phyloP scores from a whole-genome alignment of 2,888 invertebrate genomes.

The Hirtodrosophila trivittata region DNA sequence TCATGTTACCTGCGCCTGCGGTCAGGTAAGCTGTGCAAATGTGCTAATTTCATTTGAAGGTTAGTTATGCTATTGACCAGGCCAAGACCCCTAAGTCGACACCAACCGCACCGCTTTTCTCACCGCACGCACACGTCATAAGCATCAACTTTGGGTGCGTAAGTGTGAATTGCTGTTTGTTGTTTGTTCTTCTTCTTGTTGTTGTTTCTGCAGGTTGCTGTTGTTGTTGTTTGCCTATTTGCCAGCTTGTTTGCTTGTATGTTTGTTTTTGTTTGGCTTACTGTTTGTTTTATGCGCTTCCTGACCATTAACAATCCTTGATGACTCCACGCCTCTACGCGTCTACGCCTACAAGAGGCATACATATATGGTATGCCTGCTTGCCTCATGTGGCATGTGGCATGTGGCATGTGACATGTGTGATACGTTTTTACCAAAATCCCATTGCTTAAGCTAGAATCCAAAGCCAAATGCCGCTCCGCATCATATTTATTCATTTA shows the following conservation, averaged over 20 bases:
- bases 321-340: conserved; percentile 43
- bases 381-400: conserved; percentile 33
- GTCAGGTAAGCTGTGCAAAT: conserved; percentile 77
- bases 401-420: conserved; percentile 35
- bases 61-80: conserved; percentile 77
- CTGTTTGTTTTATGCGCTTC: conserved; percentile 71
- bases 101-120: conserved; percentile 9
- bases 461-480: conserved; percentile 22
- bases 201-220: conserved; percentile 17
- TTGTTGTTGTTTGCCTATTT: conserved; percentile 48
- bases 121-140: conserved; percentile 62
- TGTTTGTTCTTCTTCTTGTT: conserved; percentile 19
- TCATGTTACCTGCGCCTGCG: conserved; percentile 39
- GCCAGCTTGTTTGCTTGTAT: conserved; percentile 45
- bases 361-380: conserved; percentile 3
- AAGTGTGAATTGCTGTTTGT: conserved; percentile 78
- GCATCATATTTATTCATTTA: conserved; percentile 61
- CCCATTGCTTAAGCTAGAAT: conserved; percentile 20
- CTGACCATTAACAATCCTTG: conserved; percentile 68
- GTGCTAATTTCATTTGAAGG: conserved; percentile 79
- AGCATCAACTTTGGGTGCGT: conserved; percentile 74
- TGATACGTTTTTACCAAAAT: conserved; percentile 9
- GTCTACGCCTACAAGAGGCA: neutral
- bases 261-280: conserved; percentile 52
- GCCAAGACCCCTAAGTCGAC: conserved; percentile 34